Percentiles rank a stretch among this genome's conserved stretches.
These are phyloP conservation scores for Melanotaenia parkinsoni DNA, from an alignment of 2,797 vertebrate genomes.

Conservation along the genomic window DNA sequence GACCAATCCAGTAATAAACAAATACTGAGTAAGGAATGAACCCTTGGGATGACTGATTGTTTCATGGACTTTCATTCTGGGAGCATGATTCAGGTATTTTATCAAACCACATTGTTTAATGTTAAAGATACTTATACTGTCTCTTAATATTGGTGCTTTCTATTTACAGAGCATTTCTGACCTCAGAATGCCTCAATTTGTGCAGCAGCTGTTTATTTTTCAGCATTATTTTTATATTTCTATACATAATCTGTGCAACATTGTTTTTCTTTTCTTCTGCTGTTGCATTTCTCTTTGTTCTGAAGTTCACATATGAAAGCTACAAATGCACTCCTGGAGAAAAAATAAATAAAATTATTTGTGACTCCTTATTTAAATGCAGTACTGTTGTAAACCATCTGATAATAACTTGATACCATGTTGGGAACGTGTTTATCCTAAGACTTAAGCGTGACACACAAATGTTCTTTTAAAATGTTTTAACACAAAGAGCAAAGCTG, in stretches of 20 bases:
- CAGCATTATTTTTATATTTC: background rate
- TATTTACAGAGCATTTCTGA: background rate
- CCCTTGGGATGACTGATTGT: background rate
- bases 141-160: background rate
- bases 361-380: background rate
- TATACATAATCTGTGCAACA: background rate
- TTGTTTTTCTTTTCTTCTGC: background rate
- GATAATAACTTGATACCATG: background rate
- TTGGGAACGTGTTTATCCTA: background rate
- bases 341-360: background rate
- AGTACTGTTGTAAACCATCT: too few relatives aligned
- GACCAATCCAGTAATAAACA: background rate
- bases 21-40: background rate
- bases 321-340: too few relatives aligned
- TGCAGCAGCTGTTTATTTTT: background rate
- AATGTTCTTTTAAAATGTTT: background rate
- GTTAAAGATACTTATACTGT: too few relatives aligned
- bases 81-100: background rate
- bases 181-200: background rate
- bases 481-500: background rate
- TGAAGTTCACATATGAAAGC: too few relatives aligned
- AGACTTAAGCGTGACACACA: conserved; percentile 5
- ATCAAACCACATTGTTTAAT: background rate
- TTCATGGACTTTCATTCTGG: background rate
- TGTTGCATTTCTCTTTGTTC: too few relatives aligned